Base-by-base conservation (phyloP, 2,113 vertebrate genomes). In the Oncorhynchus gorbuscha region DNA sequence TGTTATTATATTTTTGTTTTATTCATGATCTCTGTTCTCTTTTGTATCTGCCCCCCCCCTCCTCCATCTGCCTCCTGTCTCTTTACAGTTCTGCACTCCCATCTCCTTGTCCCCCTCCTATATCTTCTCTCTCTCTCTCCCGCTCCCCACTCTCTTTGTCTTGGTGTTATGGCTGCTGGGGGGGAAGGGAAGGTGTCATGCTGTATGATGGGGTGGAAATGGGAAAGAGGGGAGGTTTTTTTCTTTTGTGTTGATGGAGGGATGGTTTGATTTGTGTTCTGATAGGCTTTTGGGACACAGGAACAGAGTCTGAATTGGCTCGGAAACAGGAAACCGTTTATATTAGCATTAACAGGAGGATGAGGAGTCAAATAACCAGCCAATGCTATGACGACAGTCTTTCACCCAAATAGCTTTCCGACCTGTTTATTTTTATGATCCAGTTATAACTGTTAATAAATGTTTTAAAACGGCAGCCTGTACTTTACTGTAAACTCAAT, bases 361-460 rank as follows among this genome's bases (percentile, higher is more conserved):
- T n/a, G n/a, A 61, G 59, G n/a, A 61, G 59, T 97, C 97, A 98
- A 94, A 96, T 95, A 93, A 96, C 95, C 95, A 97, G 95, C 94
- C 97, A 97, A 99, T 99, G 97, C 97, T 98, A 99, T 98, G 97
- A 98, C 95, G 94, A 95, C 95, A 95, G 96, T 95, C 96, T 95
- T 95, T 94, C 93, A 94, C 94, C 95, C 95, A 95, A 94, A 95
- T 94, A 94, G 95, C 94, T 95, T 94, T 93, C 93, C 94, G 67
- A 72, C 79, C 1, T 51, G 66, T 80, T 71, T 72, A 28, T 75
- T 77, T 71, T 72, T 26, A 16, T 69, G 79, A 76, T 74, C 9
- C 71, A 71, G 66, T 76, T 72, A 30, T 39, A 1, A 39, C 35
- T 24, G 48, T 74, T 78, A 30, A 74, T 78, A 32, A 83, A 13